phyloP scores from a whole-genome alignment of 2,888 invertebrate genomes.

The Eugnorisma glareosa region DNA sequence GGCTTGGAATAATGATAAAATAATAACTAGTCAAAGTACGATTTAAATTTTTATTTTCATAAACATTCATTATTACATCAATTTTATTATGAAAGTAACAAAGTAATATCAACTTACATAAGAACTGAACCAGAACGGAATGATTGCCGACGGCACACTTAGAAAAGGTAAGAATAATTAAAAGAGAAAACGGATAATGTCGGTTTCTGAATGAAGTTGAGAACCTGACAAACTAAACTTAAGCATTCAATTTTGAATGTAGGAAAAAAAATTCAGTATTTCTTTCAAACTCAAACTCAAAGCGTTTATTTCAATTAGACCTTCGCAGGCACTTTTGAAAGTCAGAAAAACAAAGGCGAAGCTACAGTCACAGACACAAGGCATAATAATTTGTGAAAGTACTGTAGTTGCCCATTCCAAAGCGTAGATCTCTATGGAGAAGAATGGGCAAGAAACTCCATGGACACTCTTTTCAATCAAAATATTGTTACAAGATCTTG shows the following conservation, averaged over 20 bases:
- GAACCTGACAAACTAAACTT: background rate
- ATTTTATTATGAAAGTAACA: constrained; percentile 26
- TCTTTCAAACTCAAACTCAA: too few species aligned
- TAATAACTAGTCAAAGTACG: background rate
- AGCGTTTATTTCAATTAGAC: too few species aligned
- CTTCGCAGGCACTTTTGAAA: too few species aligned
- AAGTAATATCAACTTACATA: constrained; percentile 32
- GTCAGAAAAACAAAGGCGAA: too few species aligned
- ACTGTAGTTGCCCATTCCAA: too few species aligned
- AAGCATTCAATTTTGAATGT: background rate
- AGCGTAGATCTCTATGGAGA: too few species aligned
- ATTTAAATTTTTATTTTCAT: constrained; percentile 47
- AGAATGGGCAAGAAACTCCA: too few species aligned
- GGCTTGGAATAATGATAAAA: background rate
- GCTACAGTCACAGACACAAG: too few species aligned
- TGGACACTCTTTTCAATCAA: too few species aligned
- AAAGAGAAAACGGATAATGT: background rate
- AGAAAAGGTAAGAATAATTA: constrained; percentile 1
- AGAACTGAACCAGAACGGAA: constrained; percentile 31
- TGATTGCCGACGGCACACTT: constrained; percentile 26
- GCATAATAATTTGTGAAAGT: too few species aligned
- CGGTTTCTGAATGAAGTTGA: background rate
- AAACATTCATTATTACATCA: constrained; percentile 55
- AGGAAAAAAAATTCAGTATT: background rate
- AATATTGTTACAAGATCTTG: too few species aligned